Evolutionary conservation across 1,140 invertebrate genomes (phyloP).

Genomic region (Trypoxylus dichotomus): DNA sequence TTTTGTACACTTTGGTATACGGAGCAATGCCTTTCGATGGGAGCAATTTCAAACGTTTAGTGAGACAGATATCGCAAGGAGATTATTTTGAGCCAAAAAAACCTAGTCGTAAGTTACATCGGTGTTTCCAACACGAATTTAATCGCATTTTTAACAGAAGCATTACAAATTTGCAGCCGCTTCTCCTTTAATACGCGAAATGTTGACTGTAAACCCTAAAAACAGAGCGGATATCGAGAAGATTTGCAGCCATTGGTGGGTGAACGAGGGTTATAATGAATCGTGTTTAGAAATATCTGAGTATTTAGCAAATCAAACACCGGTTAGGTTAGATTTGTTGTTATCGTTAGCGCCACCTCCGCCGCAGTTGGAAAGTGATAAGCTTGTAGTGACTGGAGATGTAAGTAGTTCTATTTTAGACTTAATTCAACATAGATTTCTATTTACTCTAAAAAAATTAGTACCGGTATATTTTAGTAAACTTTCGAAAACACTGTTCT

Average conservation of each 20-base stretch:
- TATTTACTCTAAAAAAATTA: no score
- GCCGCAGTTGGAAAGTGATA: constrained; percentile 62
- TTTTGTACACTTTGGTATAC: constrained; percentile 97
- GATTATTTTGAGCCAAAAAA: constrained; percentile 97
- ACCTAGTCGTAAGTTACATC: constrained; percentile 77
- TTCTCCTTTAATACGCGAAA: constrained; percentile 89
- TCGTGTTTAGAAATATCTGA: constrained; percentile 86
- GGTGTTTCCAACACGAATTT: background rate
- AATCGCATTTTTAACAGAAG: background rate
- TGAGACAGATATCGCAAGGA: constrained; percentile 95
- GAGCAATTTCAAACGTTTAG: constrained; percentile 94
- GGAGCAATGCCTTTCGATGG: constrained; percentile 99
- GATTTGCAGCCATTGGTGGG: constrained; percentile 93
- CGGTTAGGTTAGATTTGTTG: constrained; percentile 85
- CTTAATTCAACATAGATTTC: no score
- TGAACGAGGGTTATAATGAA: constrained; percentile 84
- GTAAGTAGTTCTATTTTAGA: constrained; percentile 38
- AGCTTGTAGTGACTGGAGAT: constrained; percentile 66
- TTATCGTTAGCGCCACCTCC: constrained; percentile 75
- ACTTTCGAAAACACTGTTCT: no score
- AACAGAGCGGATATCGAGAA: constrained; percentile 90
- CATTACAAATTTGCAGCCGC: constrained; percentile 65
- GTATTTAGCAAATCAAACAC: constrained; percentile 85
- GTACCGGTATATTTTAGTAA: no score
- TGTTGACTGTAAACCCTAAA: constrained; percentile 89